Base-by-base conservation (phyloP, 92 coral and sea anemone species). In the Galaxea fascicularis region DNA sequence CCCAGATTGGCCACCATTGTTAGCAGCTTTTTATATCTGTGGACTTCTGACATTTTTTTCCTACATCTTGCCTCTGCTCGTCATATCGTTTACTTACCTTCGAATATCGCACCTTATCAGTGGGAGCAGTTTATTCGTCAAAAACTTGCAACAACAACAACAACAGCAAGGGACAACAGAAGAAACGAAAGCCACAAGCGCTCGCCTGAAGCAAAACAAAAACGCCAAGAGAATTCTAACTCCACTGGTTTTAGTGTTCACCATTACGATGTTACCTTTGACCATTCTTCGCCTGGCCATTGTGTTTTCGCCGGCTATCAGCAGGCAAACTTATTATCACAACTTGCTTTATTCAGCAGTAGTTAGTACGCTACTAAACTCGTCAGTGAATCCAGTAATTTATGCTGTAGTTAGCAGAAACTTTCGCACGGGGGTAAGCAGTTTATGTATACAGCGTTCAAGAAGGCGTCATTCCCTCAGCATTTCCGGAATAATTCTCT, bases 151-250 rank as follows among this genome's bases (percentile, higher is more conserved):
- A 14, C 68, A 4, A 26, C 28, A 25, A 1, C 52, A 16, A 7
- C 14, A 24, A 30, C 15, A 70, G 12, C 16, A 44, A 9, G 22
- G 13, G 6, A 17, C 17, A 10, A n/a, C 4, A 0, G 47, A 29
- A 0, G 74, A 66, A 31, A 28, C 52, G 8, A 71, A 22, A 22
- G 62, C 15, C 11, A 46, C 69, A 47, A 65, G 18, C n/a, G 15
- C 6, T 29, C 89, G 84, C 24, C 85, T 85, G n/a, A 58, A 30
- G 4, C 70, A 77, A 11, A 77, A 77, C 77, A 85, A 30, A 18
- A 53, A 76, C 10, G 89, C 84, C n/a, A 76, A 57, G 83, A 77
- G 54, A 77, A 39, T 85, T 65, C 68, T 85, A n/a, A 51, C 84
- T 6, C 84, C 89, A 7, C 69, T 85, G 10, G 84, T 77, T 20